Base-by-base conservation (phyloP, 2,797 vertebrate species). In the Ispidina lecontei region DNA sequence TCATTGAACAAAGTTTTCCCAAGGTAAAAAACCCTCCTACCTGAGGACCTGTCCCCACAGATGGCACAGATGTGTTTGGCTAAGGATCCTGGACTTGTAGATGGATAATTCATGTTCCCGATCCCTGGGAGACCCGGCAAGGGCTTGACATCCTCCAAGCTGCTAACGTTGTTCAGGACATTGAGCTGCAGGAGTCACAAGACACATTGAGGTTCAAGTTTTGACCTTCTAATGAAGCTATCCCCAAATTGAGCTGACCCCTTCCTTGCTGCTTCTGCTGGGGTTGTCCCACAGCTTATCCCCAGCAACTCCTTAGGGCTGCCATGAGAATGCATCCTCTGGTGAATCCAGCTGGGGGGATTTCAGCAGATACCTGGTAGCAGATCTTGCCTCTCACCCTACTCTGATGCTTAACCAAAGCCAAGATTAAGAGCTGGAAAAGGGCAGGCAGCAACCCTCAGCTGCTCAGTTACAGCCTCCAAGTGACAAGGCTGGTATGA, bases 31-130 rank as follows among this genome's bases (percentile, higher is more conserved):
- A 75, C 46, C 18, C 16, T 58, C 52, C 73, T 98, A 99, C 99
- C 99, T 98, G 99, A 99, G 78, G 99, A 99, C 44, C 99, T 98
- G 97, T 99, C 99, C 73, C 99, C 99, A 52, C 99, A 99, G 96
- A 99, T 99, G 96, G 99, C 98, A 93, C 99, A 99, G 96, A 99
- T 98, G 97, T 99, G 99, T 94, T 99, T 99, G 91, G 98, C 98
- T 98, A 99, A 97, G 60, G 98, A 98, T 46, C 98, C 98, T 0
- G 98, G 99, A 90, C 98, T 99, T 12, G 97, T 97, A 69, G 98
- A 99, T 56, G 98, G 98, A 96, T 99, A 99, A 95, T 97, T 99
- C 97, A 99, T 97, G 96, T 97, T 98, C 63, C 98, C 98, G 2
- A 99, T 95, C 64, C 98, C 98, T 1, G 98, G 97, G 52, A 99